These are phyloP conservation scores for Odiellus spinosus DNA, from an alignment of 2,888 invertebrate species.

Conservation along the genomic window DNA sequence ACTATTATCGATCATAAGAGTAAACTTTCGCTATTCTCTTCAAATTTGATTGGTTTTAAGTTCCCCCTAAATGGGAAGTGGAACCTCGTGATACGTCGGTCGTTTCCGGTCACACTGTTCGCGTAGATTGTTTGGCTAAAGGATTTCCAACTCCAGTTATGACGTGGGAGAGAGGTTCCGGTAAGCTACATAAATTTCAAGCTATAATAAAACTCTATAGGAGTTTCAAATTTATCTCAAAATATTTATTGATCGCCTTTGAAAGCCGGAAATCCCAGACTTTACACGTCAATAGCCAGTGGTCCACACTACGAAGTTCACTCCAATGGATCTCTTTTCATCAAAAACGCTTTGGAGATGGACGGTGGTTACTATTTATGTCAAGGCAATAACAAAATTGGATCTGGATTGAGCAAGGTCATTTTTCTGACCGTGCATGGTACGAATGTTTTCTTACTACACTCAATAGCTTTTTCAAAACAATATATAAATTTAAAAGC, in stretches of 20 bases:
- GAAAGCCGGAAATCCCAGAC: constrained; percentile 24
- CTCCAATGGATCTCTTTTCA: constrained; percentile 32
- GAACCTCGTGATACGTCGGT: constrained; percentile 22
- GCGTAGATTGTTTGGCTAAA: constrained; percentile 21
- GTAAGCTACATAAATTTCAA: constrained; percentile 22
- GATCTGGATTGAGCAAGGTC: constrained; percentile 33
- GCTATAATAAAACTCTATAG: not conserved
- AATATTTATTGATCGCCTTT: not conserved
- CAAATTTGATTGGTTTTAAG: too few relatives aligned
- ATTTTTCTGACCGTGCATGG: constrained; percentile 34
- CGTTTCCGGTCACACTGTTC: constrained; percentile 22
- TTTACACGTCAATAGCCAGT: constrained; percentile 20
- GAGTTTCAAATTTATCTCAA: too few relatives aligned
- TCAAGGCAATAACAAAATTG: constrained; percentile 35
- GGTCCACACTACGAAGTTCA: constrained; percentile 21
- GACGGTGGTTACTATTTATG: constrained; percentile 37
- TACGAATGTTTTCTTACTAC: constrained; percentile 23
- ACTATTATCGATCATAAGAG: too few relatives aligned
- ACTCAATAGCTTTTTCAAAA: too few relatives aligned
- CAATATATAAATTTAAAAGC: too few relatives aligned
- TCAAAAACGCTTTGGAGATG: constrained; percentile 40
- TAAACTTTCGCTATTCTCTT: too few relatives aligned
- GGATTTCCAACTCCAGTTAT: constrained; percentile 21
- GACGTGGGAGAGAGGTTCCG: constrained; percentile 25
- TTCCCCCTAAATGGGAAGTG: constrained; percentile 23